These are phyloP conservation scores for Hemiscyllium ocellatum DNA, from an alignment of 2,113 vertebrate genomes.

Conservation along the genomic window DNA sequence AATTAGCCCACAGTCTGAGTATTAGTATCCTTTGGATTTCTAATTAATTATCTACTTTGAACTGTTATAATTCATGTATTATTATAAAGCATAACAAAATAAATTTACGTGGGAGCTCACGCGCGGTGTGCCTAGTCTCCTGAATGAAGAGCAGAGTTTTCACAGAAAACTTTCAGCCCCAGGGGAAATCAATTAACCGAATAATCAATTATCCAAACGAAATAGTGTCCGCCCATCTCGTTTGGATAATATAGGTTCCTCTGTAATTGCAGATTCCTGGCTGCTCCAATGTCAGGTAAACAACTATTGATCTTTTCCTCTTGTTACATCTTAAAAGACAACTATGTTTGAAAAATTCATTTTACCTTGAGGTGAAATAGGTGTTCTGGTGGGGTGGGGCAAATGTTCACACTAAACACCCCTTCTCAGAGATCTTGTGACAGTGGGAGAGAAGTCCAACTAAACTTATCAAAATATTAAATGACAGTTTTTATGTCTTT, in stretches of 20 bases:
- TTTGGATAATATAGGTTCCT: no score
- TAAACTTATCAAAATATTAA: not conserved
- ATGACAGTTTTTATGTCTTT: not conserved
- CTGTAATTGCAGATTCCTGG: not conserved
- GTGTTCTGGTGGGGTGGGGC: not conserved
- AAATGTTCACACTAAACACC: not conserved
- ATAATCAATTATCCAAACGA: no score
- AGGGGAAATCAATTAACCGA: no score
- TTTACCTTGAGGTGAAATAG: not conserved
- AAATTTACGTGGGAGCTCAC: not conserved
- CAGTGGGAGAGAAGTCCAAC: not conserved
- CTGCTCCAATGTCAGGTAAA: not conserved
- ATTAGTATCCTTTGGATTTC: not conserved
- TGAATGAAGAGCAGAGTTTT: no score
- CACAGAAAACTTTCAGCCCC: no score
- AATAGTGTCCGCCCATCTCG: no score
- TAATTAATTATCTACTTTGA: not conserved
- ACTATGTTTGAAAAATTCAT: not conserved
- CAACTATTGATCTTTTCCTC: not conserved
- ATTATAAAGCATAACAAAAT: not conserved
- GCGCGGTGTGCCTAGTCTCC: no score
- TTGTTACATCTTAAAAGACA: not conserved
- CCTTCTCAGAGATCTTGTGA: not conserved
- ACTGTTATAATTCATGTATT: not conserved
- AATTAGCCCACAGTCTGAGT: not conserved